phyloP scores from a whole-genome alignment of 2,888 invertebrate species.

The Lycophotia porphyrea region DNA sequence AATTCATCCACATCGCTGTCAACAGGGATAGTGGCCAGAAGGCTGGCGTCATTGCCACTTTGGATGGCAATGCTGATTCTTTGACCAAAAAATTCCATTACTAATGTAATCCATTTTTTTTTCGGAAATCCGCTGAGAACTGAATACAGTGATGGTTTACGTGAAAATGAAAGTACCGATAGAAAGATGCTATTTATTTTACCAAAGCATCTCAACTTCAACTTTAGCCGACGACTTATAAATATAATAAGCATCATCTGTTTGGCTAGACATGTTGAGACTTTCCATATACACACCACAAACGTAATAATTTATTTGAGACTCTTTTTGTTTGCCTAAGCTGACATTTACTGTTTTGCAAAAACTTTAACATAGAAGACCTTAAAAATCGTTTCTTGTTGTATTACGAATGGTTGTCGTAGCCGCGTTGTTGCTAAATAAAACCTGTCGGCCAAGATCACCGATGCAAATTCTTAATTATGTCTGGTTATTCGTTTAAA shows the following conservation, averaged over 20 bases:
- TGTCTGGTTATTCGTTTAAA: conserved; percentile 4
- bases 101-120: too few relatives aligned
- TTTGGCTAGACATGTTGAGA: conserved; percentile 29
- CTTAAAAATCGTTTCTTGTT: conserved; percentile 14
- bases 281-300: conserved; percentile 15
- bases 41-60: neutral
- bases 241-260: conserved; percentile 9
- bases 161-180: neutral
- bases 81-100: too few relatives aligned
- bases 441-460: conserved; percentile 26
- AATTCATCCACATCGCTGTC: neutral
- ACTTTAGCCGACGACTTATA: neutral
- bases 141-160: neutral
- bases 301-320: conserved; percentile 10
- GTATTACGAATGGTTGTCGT: conserved; percentile 3
- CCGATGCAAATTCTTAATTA: conserved; percentile 18
- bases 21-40: neutral
- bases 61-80: neutral
- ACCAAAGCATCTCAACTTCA: neutral
- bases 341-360: conserved; percentile 30
- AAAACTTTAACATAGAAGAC: conserved; percentile 26
- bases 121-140: too few relatives aligned
- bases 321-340: conserved; percentile 12
- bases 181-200: neutral
- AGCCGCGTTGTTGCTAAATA: conserved; percentile 21